These are phyloP conservation scores for Callipepla californica DNA, from an alignment of 2,113 vertebrate species.

Conservation along the genomic window DNA sequence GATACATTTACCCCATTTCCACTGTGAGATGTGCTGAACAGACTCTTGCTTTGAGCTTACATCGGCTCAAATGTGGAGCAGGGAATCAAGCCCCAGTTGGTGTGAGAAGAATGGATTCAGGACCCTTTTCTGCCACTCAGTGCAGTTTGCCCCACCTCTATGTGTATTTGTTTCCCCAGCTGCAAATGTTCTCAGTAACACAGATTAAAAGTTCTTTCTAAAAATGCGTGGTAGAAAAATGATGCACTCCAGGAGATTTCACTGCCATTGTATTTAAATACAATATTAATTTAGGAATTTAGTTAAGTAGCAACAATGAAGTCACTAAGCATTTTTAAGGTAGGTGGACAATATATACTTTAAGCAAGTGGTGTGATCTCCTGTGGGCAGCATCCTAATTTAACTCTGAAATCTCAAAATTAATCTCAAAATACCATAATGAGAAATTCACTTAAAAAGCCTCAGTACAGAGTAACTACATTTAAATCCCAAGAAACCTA, in stretches of 20 bases:
- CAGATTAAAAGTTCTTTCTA: neutral
- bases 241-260: neutral
- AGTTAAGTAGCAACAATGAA: neutral
- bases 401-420: neutral
- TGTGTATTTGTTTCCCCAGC: neutral
- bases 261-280: neutral
- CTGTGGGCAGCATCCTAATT: neutral
- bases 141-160: neutral
- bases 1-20: constrained; percentile 7
- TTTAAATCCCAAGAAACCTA: neutral
- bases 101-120: neutral
- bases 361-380: neutral
- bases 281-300: neutral
- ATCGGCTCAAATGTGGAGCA: neutral
- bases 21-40: neutral
- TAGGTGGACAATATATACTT: neutral
- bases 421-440: neutral
- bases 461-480: neutral
- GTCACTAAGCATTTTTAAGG: neutral
- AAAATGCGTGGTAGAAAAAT: neutral
- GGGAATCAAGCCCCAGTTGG: neutral
- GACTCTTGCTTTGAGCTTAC: neutral
- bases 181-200: neutral
- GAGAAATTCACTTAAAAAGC: neutral
- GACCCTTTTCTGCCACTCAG: neutral